These are phyloP conservation scores for Chanos chanos DNA, from an alignment of 2,797 vertebrate genomes.

Conservation along the genomic window DNA sequence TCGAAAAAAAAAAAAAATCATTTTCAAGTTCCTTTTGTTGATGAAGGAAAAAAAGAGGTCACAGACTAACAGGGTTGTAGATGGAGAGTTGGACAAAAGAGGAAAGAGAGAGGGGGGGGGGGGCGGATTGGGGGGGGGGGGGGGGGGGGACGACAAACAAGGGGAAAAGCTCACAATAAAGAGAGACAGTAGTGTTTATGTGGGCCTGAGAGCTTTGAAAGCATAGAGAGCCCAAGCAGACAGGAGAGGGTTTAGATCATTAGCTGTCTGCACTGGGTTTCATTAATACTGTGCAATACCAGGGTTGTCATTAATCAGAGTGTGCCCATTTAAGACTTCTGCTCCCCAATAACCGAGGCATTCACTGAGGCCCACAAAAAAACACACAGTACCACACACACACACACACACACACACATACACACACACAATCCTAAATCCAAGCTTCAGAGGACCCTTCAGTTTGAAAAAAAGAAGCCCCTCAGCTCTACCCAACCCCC, in stretches of 20 bases:
- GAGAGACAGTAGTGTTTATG: conserved; percentile 1
- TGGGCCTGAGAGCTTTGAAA: not conserved
- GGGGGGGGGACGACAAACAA: conserved; percentile 5
- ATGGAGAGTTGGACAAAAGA: not conserved
- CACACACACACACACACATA: conserved; percentile 28
- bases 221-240: not conserved
- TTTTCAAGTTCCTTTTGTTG: conserved; percentile 14
- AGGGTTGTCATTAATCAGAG: conserved; percentile 74
- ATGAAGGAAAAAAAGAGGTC: conserved; percentile 1
- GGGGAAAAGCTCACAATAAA: conserved; percentile 10
- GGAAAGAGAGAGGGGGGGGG: not conserved
- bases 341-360: conserved; percentile 61
- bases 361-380: conserved; percentile 64
- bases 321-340: conserved; percentile 72
- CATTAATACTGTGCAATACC: conserved; percentile 69
- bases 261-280: conserved; percentile 70
- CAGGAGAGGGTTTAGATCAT: conserved; percentile 72
- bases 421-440: conserved; percentile 23
- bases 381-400: conserved; percentile 63
- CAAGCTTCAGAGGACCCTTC: conserved; percentile 57
- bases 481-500: conserved; percentile 33
- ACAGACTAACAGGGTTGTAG: conserved; percentile 6
- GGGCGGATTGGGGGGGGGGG: not conserved
- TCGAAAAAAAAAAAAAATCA: conserved; percentile 30
- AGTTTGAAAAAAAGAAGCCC: conserved; percentile 49